A percentile compares a stretch with the other conserved stretches of the same genome.
Conservation (phyloP, 2,888 invertebrate genomes). For the Onthophagus sagittarius region DNA sequence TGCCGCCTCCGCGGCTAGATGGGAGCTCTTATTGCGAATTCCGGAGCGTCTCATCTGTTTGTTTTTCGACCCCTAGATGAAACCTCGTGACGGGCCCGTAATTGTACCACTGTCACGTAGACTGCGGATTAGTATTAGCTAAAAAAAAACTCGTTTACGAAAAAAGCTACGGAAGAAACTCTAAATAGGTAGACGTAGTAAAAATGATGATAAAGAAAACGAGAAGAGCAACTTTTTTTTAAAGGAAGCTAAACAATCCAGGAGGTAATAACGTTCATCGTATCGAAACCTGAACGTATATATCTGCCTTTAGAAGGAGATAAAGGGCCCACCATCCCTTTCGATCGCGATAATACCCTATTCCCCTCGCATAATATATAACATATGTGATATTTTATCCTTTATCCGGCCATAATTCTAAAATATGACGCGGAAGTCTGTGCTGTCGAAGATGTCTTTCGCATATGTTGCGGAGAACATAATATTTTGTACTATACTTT, state of each 20-base stretch:
- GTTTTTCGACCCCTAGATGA: conserved; percentile 30
- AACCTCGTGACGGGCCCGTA: conserved; percentile 40
- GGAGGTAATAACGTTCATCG: background rate
- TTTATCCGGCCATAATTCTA: conserved; percentile 12
- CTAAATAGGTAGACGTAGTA: background rate
- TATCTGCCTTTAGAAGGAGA: background rate
- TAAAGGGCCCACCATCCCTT: background rate
- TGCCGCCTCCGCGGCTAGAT: conserved; percentile 14
- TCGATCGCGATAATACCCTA: background rate
- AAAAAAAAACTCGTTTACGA: background rate
- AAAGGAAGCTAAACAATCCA: background rate
- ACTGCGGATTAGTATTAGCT: conserved; percentile 35
- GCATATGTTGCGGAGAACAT: background rate
- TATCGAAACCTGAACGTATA: background rate
- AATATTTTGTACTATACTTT: background rate
- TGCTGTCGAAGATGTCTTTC: background rate
- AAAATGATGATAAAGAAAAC: background rate
- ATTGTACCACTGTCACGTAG: conserved; percentile 43
- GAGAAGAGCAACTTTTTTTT: background rate
- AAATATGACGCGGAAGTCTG: background rate
- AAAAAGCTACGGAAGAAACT: background rate
- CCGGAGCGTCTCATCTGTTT: conserved; percentile 43
- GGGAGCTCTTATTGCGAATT: conserved; percentile 42
- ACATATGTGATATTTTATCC: conserved; percentile 10
- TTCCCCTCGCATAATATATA: conserved; percentile 8